Evolutionary conservation across 2,888 invertebrate genomes (phyloP), one percentile per base, ranked within the genome.

Genomic region (Aproaerema taeniolella): DNA sequence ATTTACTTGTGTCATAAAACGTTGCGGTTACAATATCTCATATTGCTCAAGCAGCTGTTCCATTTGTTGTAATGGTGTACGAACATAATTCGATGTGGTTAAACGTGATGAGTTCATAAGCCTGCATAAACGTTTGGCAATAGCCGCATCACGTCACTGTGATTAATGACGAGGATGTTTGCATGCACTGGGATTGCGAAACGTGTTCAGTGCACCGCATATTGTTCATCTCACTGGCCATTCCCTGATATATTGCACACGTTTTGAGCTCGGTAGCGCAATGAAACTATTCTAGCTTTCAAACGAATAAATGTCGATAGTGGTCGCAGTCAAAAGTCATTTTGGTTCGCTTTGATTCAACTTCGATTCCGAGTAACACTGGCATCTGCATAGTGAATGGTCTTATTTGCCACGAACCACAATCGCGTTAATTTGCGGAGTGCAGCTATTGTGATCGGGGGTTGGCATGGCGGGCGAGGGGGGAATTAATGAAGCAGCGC

Each of bases 361-460:
- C 28, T 10, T 16, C 14, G 38, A 30, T 31, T 20, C 38, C 38
- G 31, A 38, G 20, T 28, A 10, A 28, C 26, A n/a, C 11, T 11
- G 34, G 37, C 37, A 37, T 16, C 29, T 37, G 37, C 15, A 30
- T 30, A n/a, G 30, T 15, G 13, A 4, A 16, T 10, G 29, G 61
- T 55, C 61, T 67, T 65, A 66, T 68, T 72, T 66, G 66, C 65
- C 65, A 52, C 62, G 49, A 56, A 58, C 72, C 78, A 68, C 79
- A 82, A 81, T 80, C 68, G 73, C 73, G 82, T 82, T 81, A 83
- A 80, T 80, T 79, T 78, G 79, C 69, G 72, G 75, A 78, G 76
- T 78, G 80, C 75, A 74, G 59, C 61, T 61, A 68, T 73, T 73
- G 70, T 68, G 63, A 61, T 56, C 55, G 38, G 41, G 48, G 48